Base-by-base conservation (phyloP, 2,888 invertebrate species). In the Cryptophagus acutangulus region DNA sequence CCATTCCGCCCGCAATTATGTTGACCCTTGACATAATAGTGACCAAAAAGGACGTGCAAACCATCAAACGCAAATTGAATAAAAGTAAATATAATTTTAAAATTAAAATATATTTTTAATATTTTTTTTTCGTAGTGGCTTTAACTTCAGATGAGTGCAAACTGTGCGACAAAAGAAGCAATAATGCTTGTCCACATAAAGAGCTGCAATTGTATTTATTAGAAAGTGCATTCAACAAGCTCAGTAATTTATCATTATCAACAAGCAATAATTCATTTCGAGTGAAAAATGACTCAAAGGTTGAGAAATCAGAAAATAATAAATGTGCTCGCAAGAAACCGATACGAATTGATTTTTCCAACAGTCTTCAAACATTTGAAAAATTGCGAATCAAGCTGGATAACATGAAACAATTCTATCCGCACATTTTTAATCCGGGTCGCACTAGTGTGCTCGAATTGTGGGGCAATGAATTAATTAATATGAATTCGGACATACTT, bases 381-480 rank as follows among this genome's bases (percentile, higher is more conserved):
- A 49, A 40, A 29, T 33, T 55, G 17, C 51, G 47, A 17, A 38
- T 37, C 25, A 55, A 50, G 38, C 33, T 54, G 30, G 43, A 45
- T 8, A 54, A 52, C 35, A 52, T 54, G 10, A 51, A 42, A 41
- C 36, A 34, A 26, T 54, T 52, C 39, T 55, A 54, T 45, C 54
- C 55, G n/a, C 33, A 41, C 29, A 30, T 55, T 10, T 55, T n/a
- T n/a, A n/a, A 49, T 29, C 46, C 45, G 28, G 44, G 45, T 12
- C 29, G 41, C 1, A 30, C 42, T 17, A 48, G 38, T 25, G 37
- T 48, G n/a, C 43, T 48, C n/a, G 48, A 48, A 14, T 24, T 48
- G 34, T 48, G 46, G 45, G 41, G 24, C 24, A 33, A 12, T 29
- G 30, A 20, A 28, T 31, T 9, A 31, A 18, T 12, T 29, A 31